Base-by-base conservation (phyloP, 2,797 vertebrate species). In the Scolopax bukidnonensis region DNA sequence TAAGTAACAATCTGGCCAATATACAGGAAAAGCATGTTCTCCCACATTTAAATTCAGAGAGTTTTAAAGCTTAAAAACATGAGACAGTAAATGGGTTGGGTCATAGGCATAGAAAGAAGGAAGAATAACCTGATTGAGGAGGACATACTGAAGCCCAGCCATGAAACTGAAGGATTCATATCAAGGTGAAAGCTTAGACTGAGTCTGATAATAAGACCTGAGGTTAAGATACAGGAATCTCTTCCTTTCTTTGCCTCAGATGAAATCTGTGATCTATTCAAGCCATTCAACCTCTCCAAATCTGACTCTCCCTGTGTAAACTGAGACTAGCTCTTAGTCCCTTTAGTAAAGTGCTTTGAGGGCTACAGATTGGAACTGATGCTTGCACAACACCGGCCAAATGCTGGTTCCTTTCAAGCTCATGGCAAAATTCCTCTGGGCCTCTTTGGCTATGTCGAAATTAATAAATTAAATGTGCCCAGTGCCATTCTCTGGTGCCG, bases 361-460 rank as follows among this genome's bases (percentile, higher is more conserved):
- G 87, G 23, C 68, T 83, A 64, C 88, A 94, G 86, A 94, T 95
- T 96, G 69, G 79, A 94, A 94, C 24, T 84, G 87, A 94, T 90
- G 84, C 65, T 92, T 93, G 38, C 73, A 76, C 30, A 71, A 30
- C 81, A 47, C 45, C 4, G 12, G 89, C 89, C 86, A 96, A 92
- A 75, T 65, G 25, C 60, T 94, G 36, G 27, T 80, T 96, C 53
- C 71, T 83, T 90, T 94, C 92, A 95, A 75, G 54, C 59, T 80
- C 79, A 25, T 91, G 75, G 86, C 84, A 96, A 94, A 94, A 93
- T 80, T 95, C 85, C 80, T 94, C 51, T 60, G 20, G 51, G 93
- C 36, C 85, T 87, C 80, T 92, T 71, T 95, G 91, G 60, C 68
- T 80, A 6, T 47, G 89, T 95, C 50, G 0, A 47, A 93, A 87